A percentile compares a stretch with the other conserved stretches of the same genome.
phyloP scores from a whole-genome alignment of 2,888 invertebrate genomes.

The Sinhomidia bicolor region DNA sequence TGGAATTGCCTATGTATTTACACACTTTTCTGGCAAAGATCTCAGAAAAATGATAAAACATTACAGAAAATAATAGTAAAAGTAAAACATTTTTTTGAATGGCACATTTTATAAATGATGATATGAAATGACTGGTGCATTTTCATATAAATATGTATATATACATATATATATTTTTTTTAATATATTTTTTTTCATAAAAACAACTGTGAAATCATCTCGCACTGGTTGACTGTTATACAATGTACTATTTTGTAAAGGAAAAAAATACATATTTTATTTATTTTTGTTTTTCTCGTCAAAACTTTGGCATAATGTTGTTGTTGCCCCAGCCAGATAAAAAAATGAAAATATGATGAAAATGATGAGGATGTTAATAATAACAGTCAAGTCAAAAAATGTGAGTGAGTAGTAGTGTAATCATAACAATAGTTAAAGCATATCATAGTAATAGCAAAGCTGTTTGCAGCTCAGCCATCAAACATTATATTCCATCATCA shows the following conservation, averaged over 20 bases:
- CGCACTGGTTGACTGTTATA: conserved; percentile 11
- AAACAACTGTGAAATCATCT: not conserved
- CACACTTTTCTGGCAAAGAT: conserved; percentile 61
- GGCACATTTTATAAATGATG: not conserved
- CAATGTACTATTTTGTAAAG: not conserved
- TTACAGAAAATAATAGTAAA: not conserved
- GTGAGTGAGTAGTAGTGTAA: conserved; percentile 19
- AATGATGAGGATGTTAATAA: conserved; percentile 33
- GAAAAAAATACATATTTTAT: too few species aligned
- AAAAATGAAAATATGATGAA: too few species aligned
- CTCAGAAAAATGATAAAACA: conserved; percentile 51
- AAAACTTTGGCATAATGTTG: conserved; percentile 17
- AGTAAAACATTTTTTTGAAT: conserved; percentile 33
- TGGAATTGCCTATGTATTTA: conserved; percentile 30
- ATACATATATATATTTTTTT: too few species aligned
- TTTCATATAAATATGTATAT: too few species aligned
- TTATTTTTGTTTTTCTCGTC: not conserved
- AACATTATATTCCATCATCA: not conserved
- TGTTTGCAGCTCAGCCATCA: conserved; percentile 12
- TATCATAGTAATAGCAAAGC: not conserved
- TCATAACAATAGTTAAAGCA: conserved; percentile 1
- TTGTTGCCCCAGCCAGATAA: not conserved
- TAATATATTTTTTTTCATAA: conserved; percentile 8
- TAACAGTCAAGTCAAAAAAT: conserved; percentile 22
- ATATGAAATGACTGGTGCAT: conserved; percentile 14